A percentile compares a stretch with the other conserved stretches of the same genome.
Evolutionary conservation across 2,797 vertebrate species (phyloP).

Genomic region (Gymnothorax javanicus): DNA sequence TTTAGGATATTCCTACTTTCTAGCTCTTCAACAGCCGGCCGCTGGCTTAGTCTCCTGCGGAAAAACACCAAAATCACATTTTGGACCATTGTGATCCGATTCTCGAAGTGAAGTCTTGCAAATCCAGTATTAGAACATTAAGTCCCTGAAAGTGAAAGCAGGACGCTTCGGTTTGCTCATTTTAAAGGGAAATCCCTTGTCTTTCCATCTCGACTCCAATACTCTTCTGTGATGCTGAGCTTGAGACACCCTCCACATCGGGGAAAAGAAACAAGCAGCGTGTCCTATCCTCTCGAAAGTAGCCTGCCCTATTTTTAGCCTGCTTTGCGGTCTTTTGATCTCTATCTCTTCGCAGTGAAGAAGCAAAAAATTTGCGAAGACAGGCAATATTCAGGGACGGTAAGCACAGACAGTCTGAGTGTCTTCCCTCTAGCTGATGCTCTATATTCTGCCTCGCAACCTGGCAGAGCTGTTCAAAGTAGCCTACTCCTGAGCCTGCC

Average conservation of each 20-base stretch:
- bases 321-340: background rate
- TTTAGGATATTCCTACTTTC: slow-evolving; percentile 97
- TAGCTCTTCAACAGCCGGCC: slow-evolving; percentile 94
- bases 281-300: background rate
- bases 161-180: slow-evolving; percentile 57
- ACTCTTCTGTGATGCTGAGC: slow-evolving; percentile 43
- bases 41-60: slow-evolving; percentile 97
- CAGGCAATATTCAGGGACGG: background rate
- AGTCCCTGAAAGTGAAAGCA: slow-evolving; percentile 38
- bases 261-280: slow-evolving; percentile 39
- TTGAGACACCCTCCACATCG: slow-evolving; percentile 69
- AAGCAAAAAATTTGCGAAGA: background rate
- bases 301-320: background rate
- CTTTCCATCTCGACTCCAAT: slow-evolving; percentile 55
- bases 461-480: slow-evolving; percentile 41
- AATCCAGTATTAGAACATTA: slow-evolving; percentile 48
- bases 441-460: slow-evolving; percentile 48
- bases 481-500: slow-evolving; percentile 43
- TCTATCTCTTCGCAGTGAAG: slow-evolving; percentile 17
- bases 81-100: slow-evolving; percentile 82
- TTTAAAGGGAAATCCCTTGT: slow-evolving; percentile 57
- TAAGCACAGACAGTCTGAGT: background rate
- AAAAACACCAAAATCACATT: slow-evolving; percentile 97
- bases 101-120: slow-evolving; percentile 38
- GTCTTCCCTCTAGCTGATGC: slow-evolving; percentile 37